Conservation (phyloP, 2,888 invertebrate species). For the Eupithecia exiguata region DNA sequence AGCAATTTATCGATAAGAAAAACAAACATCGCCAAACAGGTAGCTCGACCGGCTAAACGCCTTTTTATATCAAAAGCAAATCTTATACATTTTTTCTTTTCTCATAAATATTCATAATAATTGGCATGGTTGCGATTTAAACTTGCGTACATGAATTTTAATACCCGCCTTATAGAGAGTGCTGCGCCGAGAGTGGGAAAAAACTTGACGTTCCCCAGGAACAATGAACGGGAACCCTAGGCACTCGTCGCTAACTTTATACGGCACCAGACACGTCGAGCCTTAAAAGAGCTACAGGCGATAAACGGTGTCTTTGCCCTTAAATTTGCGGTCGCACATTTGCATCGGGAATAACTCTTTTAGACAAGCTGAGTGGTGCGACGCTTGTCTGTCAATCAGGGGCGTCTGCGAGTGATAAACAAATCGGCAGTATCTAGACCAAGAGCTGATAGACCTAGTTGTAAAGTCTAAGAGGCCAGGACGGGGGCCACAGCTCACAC, state of each 20-base stretch:
- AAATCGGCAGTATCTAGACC: slow-evolving; percentile 40
- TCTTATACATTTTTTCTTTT: slow-evolving; percentile 55
- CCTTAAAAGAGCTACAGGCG: slow-evolving; percentile 25
- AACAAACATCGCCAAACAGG: slow-evolving; percentile 56
- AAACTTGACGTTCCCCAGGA: slow-evolving; percentile 53
- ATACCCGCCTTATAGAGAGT: slow-evolving; percentile 59
- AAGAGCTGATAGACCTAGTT: slow-evolving; percentile 35
- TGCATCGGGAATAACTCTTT: slow-evolving; percentile 40
- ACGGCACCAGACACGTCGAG: slow-evolving; percentile 21
- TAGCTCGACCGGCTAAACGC: slow-evolving; percentile 41
- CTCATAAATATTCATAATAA: slow-evolving; percentile 71
- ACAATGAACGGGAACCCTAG: slow-evolving; percentile 55
- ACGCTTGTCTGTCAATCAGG: slow-evolving; percentile 42
- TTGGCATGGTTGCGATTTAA: slow-evolving; percentile 58
- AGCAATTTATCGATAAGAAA: slow-evolving; percentile 47
- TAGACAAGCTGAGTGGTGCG: slow-evolving; percentile 36
- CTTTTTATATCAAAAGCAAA: slow-evolving; percentile 61
- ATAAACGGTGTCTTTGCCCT: slow-evolving; percentile 28
- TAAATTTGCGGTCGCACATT: slow-evolving; percentile 32
- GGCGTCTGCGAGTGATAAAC: slow-evolving; percentile 38
- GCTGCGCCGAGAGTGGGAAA: slow-evolving; percentile 44
- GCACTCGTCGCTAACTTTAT: slow-evolving; percentile 38
- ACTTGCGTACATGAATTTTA: slow-evolving; percentile 65
- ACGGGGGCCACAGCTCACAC: slow-evolving; percentile 19
- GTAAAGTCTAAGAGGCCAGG: neutral